Percentiles rank a stretch among this genome's conserved stretches.
These are phyloP conservation scores for Ganaspis sp. DNA, from an alignment of 1,140 invertebrate species.

Conservation along the genomic window DNA sequence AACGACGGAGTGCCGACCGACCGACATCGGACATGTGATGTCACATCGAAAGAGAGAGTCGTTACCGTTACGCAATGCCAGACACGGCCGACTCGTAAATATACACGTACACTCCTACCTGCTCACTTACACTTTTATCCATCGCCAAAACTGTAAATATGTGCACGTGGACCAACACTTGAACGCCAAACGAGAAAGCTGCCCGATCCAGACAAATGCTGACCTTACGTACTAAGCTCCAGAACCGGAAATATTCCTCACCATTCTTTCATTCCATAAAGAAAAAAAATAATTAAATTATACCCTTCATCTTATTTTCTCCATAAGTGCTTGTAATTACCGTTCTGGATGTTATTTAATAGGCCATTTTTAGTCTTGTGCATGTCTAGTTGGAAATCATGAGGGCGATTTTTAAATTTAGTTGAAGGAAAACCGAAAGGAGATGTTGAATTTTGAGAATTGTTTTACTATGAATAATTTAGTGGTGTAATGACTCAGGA, in stretches of 20 bases:
- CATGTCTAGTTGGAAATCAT: too few species aligned
- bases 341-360: too few species aligned
- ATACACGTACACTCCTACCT: conserved; percentile 46
- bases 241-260: conserved; percentile 52
- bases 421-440: too few species aligned
- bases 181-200: conserved; percentile 69
- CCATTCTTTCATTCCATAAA: neutral
- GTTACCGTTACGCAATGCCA: conserved; percentile 74
- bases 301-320: neutral
- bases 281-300: neutral
- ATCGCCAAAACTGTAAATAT: conserved; percentile 48
- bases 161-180: conserved; percentile 36
- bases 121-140: conserved; percentile 35
- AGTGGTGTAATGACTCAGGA: too few species aligned
- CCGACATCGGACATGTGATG: conserved; percentile 65
- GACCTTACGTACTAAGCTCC: conserved; percentile 71
- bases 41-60: conserved; percentile 76
- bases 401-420: too few species aligned
- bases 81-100: conserved; percentile 54
- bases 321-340: too few species aligned
- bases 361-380: too few species aligned
- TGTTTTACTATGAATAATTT: too few species aligned
- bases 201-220: conserved; percentile 70
- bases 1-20: conserved; percentile 34
- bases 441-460: too few species aligned